Evolutionary conservation across 2,113 vertebrate species (phyloP).

Genomic region (Scomber scombrus): DNA sequence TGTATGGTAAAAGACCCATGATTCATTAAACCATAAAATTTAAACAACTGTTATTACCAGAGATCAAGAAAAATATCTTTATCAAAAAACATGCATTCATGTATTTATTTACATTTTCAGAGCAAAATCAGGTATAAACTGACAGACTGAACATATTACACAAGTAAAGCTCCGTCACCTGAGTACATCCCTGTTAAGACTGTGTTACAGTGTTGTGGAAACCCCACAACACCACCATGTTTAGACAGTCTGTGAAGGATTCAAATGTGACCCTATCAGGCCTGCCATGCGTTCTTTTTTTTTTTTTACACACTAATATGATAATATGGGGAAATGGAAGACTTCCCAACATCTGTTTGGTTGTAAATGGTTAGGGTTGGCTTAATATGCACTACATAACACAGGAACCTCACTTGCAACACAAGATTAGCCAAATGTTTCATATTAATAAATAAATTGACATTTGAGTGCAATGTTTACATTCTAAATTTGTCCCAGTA

Average conservation of each 20-base stretch:
- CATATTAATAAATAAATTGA: background rate
- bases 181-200: background rate
- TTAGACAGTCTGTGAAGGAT: background rate
- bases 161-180: background rate
- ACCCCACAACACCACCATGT: conserved; percentile 3
- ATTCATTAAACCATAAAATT: background rate
- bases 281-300: too few relatives aligned
- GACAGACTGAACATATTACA: too few relatives aligned
- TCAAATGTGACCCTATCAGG: background rate
- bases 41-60: background rate
- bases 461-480: background rate
- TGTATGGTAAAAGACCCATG: background rate
- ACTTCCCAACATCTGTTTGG: conserved; percentile 11
- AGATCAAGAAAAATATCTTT: background rate
- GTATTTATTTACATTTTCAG: conserved; percentile 16
- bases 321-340: background rate
- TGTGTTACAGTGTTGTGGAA: background rate
- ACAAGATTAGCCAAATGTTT: background rate
- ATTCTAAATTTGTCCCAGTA: background rate
- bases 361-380: conserved; percentile 1
- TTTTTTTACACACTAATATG: background rate
- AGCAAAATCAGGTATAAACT: conserved; percentile 3
- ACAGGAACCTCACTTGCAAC: background rate
- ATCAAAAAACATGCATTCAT: background rate
- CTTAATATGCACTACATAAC: background rate